Evolutionary conservation across 2,113 vertebrate species (phyloP).

Genomic region (Chamaetylas fuelleborni): DNA sequence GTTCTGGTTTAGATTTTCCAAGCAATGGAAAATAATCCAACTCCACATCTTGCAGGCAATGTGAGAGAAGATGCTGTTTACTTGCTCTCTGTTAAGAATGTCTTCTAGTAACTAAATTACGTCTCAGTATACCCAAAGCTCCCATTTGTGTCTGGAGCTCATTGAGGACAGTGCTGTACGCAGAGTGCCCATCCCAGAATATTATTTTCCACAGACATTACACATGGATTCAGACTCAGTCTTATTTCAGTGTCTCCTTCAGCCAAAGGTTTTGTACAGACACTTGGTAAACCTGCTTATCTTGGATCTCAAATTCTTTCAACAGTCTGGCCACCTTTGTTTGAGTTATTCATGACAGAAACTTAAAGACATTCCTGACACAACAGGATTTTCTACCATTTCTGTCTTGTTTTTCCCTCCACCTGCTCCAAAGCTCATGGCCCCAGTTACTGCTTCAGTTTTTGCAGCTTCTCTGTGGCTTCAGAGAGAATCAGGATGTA

Average conservation of each 20-base stretch:
- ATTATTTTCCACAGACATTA: background rate
- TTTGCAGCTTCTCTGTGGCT: background rate
- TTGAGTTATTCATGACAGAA: background rate
- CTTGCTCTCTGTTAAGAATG: too few relatives aligned
- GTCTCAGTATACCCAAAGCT: background rate
- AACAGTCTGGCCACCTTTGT: background rate
- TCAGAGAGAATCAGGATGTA: background rate
- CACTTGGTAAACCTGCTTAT: background rate
- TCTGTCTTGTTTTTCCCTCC: background rate
- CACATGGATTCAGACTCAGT: background rate
- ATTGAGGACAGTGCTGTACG: background rate
- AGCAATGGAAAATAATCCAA: background rate
- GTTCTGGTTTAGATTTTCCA: background rate
- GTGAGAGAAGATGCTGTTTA: background rate
- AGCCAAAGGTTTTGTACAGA: background rate
- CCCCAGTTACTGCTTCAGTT: background rate
- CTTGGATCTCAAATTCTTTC: background rate
- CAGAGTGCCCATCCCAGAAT: too few relatives aligned
- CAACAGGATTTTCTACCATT: background rate
- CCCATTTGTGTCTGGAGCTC: rapidly evolving
- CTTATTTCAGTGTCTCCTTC: background rate
- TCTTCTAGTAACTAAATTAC: background rate
- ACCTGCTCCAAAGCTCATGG: background rate
- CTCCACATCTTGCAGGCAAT: background rate
- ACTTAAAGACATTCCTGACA: background rate